Conservation (phyloP, 2,113 vertebrate species). For the human region GRCh38 chr7:118612501-118613000, state of each 20-base stretch:
- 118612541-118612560: not conserved
- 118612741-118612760: not conserved
- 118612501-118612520: not conserved
- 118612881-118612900: not conserved
- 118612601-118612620: not conserved
- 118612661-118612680: not conserved
- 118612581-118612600: not conserved
- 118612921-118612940: not conserved
- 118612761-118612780: not conserved
- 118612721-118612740: not conserved
- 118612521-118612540: not conserved
- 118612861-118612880: not conserved
- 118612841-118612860: not conserved
- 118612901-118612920: not conserved
- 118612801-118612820: not conserved
- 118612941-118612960: not conserved
- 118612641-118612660: not conserved
- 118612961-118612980: not conserved
- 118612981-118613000: not conserved
- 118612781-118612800: not conserved
- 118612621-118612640: not conserved
- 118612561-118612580: not conserved
- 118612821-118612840: not conserved
- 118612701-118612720: not conserved
- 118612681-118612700: not conserved